These are phyloP conservation scores for Allophyes oxyacanthae DNA, from an alignment of 2,888 invertebrate species.

Conservation along the genomic window DNA sequence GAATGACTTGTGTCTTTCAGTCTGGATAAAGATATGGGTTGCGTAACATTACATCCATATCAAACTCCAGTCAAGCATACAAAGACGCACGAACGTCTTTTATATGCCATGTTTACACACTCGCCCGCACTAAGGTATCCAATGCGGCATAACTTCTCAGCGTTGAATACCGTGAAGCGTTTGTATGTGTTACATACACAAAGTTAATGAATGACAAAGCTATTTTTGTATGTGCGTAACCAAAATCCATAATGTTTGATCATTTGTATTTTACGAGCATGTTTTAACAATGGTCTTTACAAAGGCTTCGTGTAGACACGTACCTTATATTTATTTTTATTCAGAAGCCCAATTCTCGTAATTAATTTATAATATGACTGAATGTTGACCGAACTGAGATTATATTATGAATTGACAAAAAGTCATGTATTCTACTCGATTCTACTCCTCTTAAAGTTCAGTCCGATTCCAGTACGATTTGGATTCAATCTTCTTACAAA, in stretches of 20 bases:
- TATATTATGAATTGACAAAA: no score
- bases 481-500: no score
- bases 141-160: conserved; percentile 23
- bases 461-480: no score
- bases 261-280: conserved; percentile 5
- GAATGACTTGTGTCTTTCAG: no score
- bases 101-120: conserved; percentile 20
- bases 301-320: no score
- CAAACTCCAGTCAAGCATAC: neutral
- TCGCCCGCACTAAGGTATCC: conserved; percentile 11
- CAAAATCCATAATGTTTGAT: conserved; percentile 1
- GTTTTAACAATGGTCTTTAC: neutral
- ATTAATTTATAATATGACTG: no score
- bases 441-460: no score
- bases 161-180: conserved; percentile 9
- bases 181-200: conserved; percentile 4
- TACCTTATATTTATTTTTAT: no score
- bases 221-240: conserved; percentile 1
- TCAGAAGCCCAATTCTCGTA: no score
- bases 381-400: no score
- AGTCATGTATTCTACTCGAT: no score
- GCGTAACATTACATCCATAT: neutral
- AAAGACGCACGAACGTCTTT: conserved; percentile 11
- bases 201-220: conserved; percentile 3
- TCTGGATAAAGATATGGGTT: no score